A percentile compares a stretch with the other conserved stretches of the same genome.
Evolutionary conservation across 2,113 vertebrate species (phyloP).

Genomic region (Lepus timidus): DNA sequence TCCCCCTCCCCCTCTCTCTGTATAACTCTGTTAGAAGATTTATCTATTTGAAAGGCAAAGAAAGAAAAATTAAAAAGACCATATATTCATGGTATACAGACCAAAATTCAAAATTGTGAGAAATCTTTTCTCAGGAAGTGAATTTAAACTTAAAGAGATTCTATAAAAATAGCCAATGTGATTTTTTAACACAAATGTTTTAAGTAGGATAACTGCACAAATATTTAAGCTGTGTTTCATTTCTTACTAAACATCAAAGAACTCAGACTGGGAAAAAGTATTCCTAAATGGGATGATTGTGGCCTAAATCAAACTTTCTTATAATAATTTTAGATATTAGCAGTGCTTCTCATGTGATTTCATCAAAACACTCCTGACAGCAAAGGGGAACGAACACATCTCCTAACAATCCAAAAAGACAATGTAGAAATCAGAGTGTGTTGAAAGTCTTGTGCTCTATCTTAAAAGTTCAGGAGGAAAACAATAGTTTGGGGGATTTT

Average conservation of each 20-base stretch:
- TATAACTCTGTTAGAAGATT: too few relatives aligned
- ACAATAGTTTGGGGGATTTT: background rate
- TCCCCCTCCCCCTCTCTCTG: too few relatives aligned
- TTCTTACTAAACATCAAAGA: background rate
- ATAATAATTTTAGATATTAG: background rate
- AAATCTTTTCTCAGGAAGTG: constrained; percentile 26
- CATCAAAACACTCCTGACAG: background rate
- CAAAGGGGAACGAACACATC: background rate
- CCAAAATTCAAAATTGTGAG: background rate
- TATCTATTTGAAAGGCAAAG: too few relatives aligned
- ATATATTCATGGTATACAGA: background rate
- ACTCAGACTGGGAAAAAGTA: background rate
- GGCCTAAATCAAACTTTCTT: background rate
- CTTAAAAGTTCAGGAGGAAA: constrained; percentile 1
- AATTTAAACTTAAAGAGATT: constrained; percentile 42
- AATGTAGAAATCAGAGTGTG: background rate
- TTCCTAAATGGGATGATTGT: constrained; percentile 13
- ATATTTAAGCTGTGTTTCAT: background rate
- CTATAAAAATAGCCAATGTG: background rate
- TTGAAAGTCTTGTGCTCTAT: constrained; percentile 10
- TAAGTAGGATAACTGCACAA: constrained; percentile 1
- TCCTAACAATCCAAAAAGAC: background rate
- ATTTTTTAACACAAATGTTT: background rate
- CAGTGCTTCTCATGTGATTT: background rate
- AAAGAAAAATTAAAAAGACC: background rate